Conservation (phyloP, 1,140 invertebrate species). For the Dendrolimus kikuchii region DNA sequence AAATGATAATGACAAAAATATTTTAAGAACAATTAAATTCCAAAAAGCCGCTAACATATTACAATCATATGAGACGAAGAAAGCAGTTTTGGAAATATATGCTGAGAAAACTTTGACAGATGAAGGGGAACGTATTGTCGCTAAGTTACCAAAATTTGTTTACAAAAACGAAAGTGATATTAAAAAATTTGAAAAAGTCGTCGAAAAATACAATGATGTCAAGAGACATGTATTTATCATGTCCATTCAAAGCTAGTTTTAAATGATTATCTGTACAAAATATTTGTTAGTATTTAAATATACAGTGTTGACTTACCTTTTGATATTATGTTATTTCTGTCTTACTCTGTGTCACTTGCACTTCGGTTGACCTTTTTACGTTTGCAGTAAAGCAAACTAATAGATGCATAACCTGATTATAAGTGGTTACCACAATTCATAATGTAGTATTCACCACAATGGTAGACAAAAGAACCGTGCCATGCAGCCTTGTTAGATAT, state of each 20-base stretch:
- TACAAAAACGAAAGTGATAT: conserved; percentile 29
- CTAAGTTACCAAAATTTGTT: conserved; percentile 44
- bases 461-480: too few species aligned
- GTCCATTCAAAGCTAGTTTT: conserved; percentile 12
- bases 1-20: conserved; percentile 5
- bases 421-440: too few species aligned
- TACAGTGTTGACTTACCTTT: conserved; percentile 1
- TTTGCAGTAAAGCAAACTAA: too few species aligned
- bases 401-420: too few species aligned
- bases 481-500: too few species aligned
- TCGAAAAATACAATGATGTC: conserved; percentile 8
- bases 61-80: conserved; percentile 49
- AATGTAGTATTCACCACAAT: too few species aligned
- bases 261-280: conserved; percentile 2
- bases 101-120: conserved; percentile 28
- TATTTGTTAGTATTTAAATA: conserved; percentile 3
- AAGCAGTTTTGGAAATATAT: conserved; percentile 53
- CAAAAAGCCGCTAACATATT: conserved; percentile 24
- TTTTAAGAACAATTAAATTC: background rate
- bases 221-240: conserved; percentile 19
- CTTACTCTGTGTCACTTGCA: too few species aligned
- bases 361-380: too few species aligned
- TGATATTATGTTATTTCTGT: background rate
- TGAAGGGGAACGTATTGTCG: conserved; percentile 23
- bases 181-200: conserved; percentile 18